These are phyloP conservation scores for Poliocrania exsul DNA, from an alignment of 2,797 vertebrate genomes.

Conservation along the genomic window DNA sequence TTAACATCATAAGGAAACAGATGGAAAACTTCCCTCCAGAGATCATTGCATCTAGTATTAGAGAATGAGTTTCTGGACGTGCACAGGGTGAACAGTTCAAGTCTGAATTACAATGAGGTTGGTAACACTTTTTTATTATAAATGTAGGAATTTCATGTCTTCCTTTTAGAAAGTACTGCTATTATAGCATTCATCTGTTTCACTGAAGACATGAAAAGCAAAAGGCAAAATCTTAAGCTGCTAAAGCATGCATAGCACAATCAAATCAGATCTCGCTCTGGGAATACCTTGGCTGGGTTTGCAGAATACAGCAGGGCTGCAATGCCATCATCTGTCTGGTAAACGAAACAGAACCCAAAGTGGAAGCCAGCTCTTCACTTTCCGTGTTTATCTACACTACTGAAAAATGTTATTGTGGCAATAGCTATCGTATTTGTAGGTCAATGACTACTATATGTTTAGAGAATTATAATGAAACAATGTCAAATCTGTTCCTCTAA, in stretches of 20 bases:
- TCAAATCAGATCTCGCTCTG: slow-evolving; percentile 48
- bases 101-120: slow-evolving; percentile 78
- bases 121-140: slow-evolving; percentile 67
- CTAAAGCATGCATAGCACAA: slow-evolving; percentile 39
- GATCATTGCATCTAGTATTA: slow-evolving; percentile 75
- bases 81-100: slow-evolving; percentile 75
- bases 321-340: slow-evolving; percentile 76
- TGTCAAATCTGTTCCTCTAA: not conserved
- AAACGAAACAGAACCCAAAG: slow-evolving; percentile 22
- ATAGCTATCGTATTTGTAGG: not conserved
- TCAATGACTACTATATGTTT: not conserved
- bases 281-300: slow-evolving; percentile 53
- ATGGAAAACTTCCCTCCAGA: slow-evolving; percentile 79
- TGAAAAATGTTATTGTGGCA: not conserved
- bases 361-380: not conserved
- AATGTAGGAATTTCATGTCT: slow-evolving; percentile 73
- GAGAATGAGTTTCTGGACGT: slow-evolving; percentile 76
- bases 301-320: slow-evolving; percentile 37
- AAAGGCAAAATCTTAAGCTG: slow-evolving; percentile 60
- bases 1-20: slow-evolving; percentile 76
- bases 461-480: not conserved
- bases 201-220: slow-evolving; percentile 61
- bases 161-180: slow-evolving; percentile 69
- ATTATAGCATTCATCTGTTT: slow-evolving; percentile 70
- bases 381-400: not conserved